Evolutionary conservation across 2,888 invertebrate genomes (phyloP), one percentile per base, ranked within the genome.

Genomic region (Xestia ashworthii): DNA sequence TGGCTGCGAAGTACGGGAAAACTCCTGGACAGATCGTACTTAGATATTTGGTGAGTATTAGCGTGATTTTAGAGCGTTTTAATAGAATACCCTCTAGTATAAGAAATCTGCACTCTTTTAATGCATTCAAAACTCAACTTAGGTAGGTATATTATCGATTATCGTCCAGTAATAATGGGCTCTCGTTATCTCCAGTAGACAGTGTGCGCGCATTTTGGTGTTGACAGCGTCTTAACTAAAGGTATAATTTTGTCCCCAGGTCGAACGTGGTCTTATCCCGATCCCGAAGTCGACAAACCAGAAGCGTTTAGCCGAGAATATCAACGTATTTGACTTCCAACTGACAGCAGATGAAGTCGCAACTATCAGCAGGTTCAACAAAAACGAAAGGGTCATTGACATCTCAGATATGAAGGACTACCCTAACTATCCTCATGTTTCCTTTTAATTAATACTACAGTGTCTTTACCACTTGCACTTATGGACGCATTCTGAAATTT

Each of bases 1-100:
- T 98, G 69, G 97, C 97, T 0, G 92, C 97, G 41, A 98, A 98
- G 88, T 97, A 98, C 85, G 95, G 96, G 0, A 98, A 98, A 95
- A 97, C 96, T 0, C 94, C 97, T 0, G 97, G 97, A 0, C 98
- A 98, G 92, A 95, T 98, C 67, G 97, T 97, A 0, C 91, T 98
- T 22, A 97, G 98, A 92, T 98, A 97, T 93, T 95, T 98, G 97
- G 98, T 98, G 92, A 95, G 94, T 65, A 65, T n/a, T 44, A n/a
- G 12, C n/a, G n/a, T 14, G n/a, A n/a, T 65, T 62, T 32, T 32
- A 32, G 32, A 32, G 32, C 32, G 1, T 32, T 32, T 32, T 32
- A 32, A 32, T 32, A 32, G 32, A 32, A 32, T 32, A 32, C 32
- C 32, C 32, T 32, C 32, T 32, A 32, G 32, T 32, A 3, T 32